Conservation (phyloP, 1,140 invertebrate species). For the Psix sp. region DNA sequence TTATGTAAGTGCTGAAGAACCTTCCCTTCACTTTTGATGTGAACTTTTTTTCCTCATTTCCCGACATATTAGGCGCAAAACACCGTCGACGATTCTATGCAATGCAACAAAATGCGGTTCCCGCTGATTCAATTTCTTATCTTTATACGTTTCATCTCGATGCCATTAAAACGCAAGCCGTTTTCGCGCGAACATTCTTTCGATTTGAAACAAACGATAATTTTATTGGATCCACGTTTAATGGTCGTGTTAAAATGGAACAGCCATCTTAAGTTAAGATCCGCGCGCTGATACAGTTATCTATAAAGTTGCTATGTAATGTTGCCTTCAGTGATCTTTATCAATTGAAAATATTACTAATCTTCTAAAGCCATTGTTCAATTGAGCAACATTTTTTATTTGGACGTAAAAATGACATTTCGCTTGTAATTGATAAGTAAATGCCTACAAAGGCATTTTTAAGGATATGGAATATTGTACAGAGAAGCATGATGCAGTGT, state of each 20-base stretch:
- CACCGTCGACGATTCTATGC: too few species aligned
- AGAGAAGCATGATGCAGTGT: too few species aligned
- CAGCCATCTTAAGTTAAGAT: conserved; percentile 31
- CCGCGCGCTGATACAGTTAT: conserved; percentile 25
- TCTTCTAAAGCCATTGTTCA: not conserved
- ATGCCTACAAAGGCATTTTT: too few species aligned
- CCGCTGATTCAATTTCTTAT: conserved; percentile 29
- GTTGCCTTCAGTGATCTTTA: not conserved
- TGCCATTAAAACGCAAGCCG: conserved; percentile 19
- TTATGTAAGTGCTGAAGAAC: conserved; percentile 49
- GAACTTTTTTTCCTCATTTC: conserved; percentile 49
- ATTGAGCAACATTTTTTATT: too few species aligned
- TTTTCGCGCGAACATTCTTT: conserved; percentile 12
- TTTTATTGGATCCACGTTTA: conserved; percentile 17
- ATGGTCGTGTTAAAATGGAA: conserved; percentile 16
- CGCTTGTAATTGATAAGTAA: too few species aligned
- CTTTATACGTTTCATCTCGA: conserved; percentile 24
- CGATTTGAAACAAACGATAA: conserved; percentile 16
- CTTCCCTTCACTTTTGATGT: conserved; percentile 51
- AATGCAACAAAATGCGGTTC: not conserved
- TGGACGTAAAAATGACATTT: too few species aligned
- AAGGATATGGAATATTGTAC: too few species aligned
- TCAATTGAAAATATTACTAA: not conserved
- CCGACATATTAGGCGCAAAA: conserved; percentile 14
- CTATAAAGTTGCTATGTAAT: conserved; percentile 31